Percentiles rank a stretch among this genome's conserved stretches.
Conservation (phyloP, 2,797 vertebrate species). For the Centroberyx gerrardi region DNA sequence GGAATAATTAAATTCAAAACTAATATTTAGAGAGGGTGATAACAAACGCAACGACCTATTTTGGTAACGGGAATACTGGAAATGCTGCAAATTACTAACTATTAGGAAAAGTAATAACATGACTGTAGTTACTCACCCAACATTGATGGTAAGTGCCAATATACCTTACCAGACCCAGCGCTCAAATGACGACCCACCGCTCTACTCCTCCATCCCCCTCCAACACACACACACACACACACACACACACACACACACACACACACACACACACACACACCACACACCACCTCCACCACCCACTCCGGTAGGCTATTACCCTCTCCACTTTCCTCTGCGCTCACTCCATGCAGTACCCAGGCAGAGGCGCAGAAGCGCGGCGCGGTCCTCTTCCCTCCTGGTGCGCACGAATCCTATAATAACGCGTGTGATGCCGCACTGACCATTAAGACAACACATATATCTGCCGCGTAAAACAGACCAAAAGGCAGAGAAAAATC, state of each 20-base stretch:
- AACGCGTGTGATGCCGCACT: constrained; percentile 1
- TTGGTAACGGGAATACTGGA: no score
- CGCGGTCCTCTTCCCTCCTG: constrained; percentile 27
- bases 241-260: not conserved
- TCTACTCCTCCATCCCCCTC: not conserved
- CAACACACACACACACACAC: constrained; percentile 4
- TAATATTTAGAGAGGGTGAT: no score
- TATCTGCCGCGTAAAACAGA: not conserved
- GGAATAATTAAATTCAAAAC: no score
- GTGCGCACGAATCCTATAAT: constrained; percentile 34
- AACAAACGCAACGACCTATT: no score
- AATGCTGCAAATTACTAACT: no score
- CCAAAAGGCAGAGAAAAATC: not conserved
- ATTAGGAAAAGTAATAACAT: no score
- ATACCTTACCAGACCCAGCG: no score
- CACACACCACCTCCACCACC: not conserved
- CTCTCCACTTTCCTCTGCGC: constrained; percentile 20
- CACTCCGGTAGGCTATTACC: constrained; percentile 42
- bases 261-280: constrained; percentile 7
- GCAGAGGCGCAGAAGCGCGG: constrained; percentile 48
- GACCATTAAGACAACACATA: not conserved
- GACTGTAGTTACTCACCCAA: not conserved
- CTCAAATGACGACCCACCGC: not conserved
- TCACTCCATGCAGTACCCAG: constrained; percentile 26
- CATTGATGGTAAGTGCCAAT: not conserved